Base-by-base conservation (phyloP, 2,888 invertebrate genomes). In the Hypomecis punctinalis region DNA sequence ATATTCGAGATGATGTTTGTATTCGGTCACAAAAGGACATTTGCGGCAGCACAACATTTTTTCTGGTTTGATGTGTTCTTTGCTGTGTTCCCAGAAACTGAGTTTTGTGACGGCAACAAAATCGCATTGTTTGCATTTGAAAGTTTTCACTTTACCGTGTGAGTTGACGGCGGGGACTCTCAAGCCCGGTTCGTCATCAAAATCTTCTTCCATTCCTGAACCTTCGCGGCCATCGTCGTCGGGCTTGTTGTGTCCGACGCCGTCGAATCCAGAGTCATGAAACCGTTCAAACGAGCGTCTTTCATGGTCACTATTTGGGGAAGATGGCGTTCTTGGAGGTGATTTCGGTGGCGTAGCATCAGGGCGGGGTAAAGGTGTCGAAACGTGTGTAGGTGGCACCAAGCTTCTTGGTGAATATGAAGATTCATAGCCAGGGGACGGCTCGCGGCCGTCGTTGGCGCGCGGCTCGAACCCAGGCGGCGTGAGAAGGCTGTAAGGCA, bases 1-100 rank as follows among this genome's bases (percentile, higher is more conserved):
- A 80, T 99, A 99, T 84, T 99, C 99, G 66, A 99, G 91, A 77
- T 99, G 99, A 84, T 99, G 99, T 81, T 99, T 99, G 93, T 98
- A 98, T 84, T 99, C 99, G 0, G 99, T 99, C 5, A 99, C 98
- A 81, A 99, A 99, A 0, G 98, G 97, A 82, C 99, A 99, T 78
- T 97, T 96, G 5, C 97, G 96, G 80, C 99, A 99, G 67, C 95
- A 95, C 37, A 99, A 93, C 75, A 97, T 94, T 83, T 99, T 99
- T 76, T 99, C 99, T 0, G 96, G 95, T 78, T 98, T 98, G 78
- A 99, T 99, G 91, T 99, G 99, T 23, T 94, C 94, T 61, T 96
- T 95, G 35, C 96, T 95, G 85, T 99, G 99, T 46, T 96, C 95
- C 99, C 99, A 99, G 82, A 97, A 98, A 61, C 97, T 97, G 13